Percentiles rank a stretch among this genome's conserved stretches.
Conservation (phyloP, 2,797 vertebrate species). For the Hypotaenidia okinawae region DNA sequence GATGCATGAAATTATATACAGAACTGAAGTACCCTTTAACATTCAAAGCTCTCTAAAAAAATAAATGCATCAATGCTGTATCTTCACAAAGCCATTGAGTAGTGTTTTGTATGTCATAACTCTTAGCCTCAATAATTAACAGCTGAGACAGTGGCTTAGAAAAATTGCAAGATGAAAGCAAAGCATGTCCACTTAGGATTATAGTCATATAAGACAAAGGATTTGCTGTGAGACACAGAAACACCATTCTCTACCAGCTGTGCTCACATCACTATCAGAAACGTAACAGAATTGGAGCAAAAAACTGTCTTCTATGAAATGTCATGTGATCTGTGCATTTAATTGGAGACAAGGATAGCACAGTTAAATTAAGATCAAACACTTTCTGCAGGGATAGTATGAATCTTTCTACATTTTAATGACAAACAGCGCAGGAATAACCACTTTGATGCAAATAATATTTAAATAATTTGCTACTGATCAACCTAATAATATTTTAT, state of each 20-base stretch:
- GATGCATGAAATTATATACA: constrained; percentile 57
- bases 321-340: constrained; percentile 53
- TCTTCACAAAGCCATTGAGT: constrained; percentile 33
- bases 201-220: constrained; percentile 73
- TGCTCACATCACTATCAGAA: constrained; percentile 61
- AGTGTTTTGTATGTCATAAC: constrained; percentile 32
- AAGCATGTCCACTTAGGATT: constrained; percentile 66
- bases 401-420: neutral
- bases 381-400: neutral
- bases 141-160: constrained; percentile 33
- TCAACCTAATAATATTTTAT: neutral
- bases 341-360: constrained; percentile 14
- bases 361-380: neutral
- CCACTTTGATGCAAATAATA: neutral
- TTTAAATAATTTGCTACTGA: neutral
- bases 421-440: neutral
- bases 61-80: constrained; percentile 4
- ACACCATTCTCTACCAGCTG: constrained; percentile 72
- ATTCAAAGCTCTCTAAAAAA: constrained; percentile 1
- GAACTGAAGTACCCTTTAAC: constrained; percentile 21
- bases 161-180: constrained; percentile 60
- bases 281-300: constrained; percentile 55
- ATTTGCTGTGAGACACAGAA: constrained; percentile 68
- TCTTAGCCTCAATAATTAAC: constrained; percentile 61
- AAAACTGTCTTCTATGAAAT: constrained; percentile 46